phyloP scores from a whole-genome alignment of 2,797 vertebrate genomes.

The Hybognathus amarus region DNA sequence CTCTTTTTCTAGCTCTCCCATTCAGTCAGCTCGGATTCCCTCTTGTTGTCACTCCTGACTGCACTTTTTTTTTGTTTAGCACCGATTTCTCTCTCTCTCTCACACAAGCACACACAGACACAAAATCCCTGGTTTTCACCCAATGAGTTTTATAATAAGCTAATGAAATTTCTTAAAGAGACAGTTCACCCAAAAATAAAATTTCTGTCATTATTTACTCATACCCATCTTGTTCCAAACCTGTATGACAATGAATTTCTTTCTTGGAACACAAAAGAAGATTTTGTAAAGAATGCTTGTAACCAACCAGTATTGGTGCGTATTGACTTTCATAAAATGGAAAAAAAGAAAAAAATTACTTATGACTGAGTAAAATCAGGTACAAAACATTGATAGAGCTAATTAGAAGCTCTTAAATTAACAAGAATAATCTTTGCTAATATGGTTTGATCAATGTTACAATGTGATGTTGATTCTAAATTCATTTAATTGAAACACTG shows the following conservation, averaged over 20 bases:
- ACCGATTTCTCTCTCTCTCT: neutral
- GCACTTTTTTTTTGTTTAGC: neutral
- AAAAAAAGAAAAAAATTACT: too few relatives aligned
- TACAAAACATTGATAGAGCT: neutral
- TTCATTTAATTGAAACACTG: too few relatives aligned
- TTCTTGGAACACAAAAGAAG: neutral
- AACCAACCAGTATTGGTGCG: neutral
- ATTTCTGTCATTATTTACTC: neutral
- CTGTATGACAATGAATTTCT: too few relatives aligned
- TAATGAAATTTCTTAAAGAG: neutral
- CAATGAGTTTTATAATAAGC: neutral
- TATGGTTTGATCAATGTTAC: too few relatives aligned
- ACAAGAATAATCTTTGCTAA: too few relatives aligned
- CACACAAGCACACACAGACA: neutral
- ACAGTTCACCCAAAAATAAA: neutral
- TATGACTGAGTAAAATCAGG: neutral
- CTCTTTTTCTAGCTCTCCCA: neutral
- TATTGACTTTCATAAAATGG: neutral
- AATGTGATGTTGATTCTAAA: too few relatives aligned
- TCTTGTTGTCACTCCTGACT: neutral
- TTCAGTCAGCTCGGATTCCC: constrained; percentile 12
- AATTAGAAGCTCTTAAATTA: too few relatives aligned
- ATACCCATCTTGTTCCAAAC: neutral
- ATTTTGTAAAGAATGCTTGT: neutral
- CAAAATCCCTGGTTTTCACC: neutral